Evolutionary conservation across 2,888 invertebrate genomes (phyloP), one percentile per base, ranked within the genome.

Genomic region (Brachynemurus nebulosus): DNA sequence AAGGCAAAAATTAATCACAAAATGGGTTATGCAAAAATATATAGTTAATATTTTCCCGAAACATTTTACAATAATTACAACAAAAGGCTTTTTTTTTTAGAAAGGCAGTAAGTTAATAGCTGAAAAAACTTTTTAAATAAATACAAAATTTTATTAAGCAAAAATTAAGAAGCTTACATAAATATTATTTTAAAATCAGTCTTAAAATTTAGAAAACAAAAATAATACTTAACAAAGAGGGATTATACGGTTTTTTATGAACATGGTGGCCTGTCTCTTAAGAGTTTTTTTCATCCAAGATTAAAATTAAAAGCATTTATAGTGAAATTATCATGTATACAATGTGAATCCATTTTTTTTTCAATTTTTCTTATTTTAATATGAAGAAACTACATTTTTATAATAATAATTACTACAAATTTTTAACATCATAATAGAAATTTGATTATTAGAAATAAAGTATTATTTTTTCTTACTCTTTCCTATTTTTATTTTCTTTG

Each of bases 381-480:
- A n/a, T n/a, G n/a, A n/a, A n/a, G n/a, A n/a, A 30, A 30, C 14
- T 30, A 12, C 14, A 12, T 30, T 30, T 30, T 30, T 30, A 30
- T 30, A 30, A 30, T 30, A 30, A 30, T 30, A 30, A 12, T 30
- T 30, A 12, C 30, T 30, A 30, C 30, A 30, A 30, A 30, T 12
- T 12, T 30, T 30, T 30, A 30, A 30, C 30, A 30, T 30, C n/a
- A 12, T 30, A 12, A 30, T 30, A 30, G 30, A 30, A 14, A 30
- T 30, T 30, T 30, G n/a, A 30, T 30, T 30, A 30, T 30, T 30
- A 30, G n/a, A 30, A 30, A 30, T 30, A 30, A 30, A 30, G 30
- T 30, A 52, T 50, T 53, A 51, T 40, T n/a, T 33, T 8, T 40
- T 23, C 17, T 42, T 11, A 11, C 23, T 19, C 18, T 17, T 33